These are phyloP conservation scores for Crotalus viridis DNA, from an alignment of 2,113 vertebrate genomes.

Conservation along the genomic window DNA sequence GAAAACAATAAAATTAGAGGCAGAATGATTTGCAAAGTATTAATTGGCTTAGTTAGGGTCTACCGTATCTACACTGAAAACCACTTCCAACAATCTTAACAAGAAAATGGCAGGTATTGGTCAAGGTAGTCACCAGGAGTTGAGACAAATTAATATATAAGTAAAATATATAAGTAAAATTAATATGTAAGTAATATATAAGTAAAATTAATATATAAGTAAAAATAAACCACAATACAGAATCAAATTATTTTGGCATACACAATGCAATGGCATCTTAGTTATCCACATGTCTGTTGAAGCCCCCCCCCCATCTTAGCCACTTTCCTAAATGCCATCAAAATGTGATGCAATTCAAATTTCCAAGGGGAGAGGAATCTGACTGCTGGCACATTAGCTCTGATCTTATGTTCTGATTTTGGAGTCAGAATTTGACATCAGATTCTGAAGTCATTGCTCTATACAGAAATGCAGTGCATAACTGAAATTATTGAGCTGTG, in stretches of 20 bases:
- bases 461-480: too few species aligned
- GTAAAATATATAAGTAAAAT: neutral
- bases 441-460: neutral
- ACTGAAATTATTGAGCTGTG: constrained; percentile 13
- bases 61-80: neutral
- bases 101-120: neutral
- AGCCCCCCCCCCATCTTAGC: neutral
- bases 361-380: neutral
- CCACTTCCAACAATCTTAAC: neutral
- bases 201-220: neutral
- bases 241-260: neutral
- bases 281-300: neutral
- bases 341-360: neutral
- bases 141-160: neutral
- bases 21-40: neutral
- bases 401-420: neutral
- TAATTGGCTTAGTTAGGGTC: neutral
- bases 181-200: neutral
- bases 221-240: neutral
- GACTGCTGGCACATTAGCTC: too few species aligned
- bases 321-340: neutral
- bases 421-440: neutral
- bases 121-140: neutral
- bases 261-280: neutral
- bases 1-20: neutral